Conservation (phyloP, 2,113 vertebrate species). For the Xiphophorus hellerii region DNA sequence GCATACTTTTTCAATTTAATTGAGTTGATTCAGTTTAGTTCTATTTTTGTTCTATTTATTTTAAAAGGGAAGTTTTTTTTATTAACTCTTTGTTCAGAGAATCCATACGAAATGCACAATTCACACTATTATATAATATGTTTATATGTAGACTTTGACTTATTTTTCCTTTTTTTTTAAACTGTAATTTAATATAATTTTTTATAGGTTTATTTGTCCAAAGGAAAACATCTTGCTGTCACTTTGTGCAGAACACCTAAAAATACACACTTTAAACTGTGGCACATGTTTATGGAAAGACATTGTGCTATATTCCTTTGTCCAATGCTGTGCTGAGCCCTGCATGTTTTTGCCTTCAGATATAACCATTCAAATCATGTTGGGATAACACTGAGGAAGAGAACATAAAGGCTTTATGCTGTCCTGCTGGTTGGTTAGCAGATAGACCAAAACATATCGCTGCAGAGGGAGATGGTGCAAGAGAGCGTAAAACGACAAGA, state of each 20-base stretch:
- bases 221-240: slow-evolving; percentile 8
- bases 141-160: background rate
- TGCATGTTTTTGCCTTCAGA: slow-evolving; percentile 35
- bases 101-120: too few species aligned
- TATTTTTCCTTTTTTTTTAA: background rate
- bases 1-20: too few species aligned
- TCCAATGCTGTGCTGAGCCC: slow-evolving; percentile 27
- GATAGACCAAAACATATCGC: slow-evolving; percentile 72
- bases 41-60: too few species aligned
- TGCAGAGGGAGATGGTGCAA: slow-evolving; percentile 78
- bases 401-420: slow-evolving; percentile 65
- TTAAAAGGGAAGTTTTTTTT: too few species aligned
- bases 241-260: background rate
- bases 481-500: slow-evolving; percentile 75
- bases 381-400: slow-evolving; percentile 56
- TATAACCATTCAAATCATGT: slow-evolving; percentile 52
- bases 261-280: background rate
- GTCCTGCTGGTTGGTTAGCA: slow-evolving; percentile 68
- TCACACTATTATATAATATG: background rate
- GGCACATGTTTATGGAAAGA: background rate
- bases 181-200: background rate
- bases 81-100: too few species aligned
- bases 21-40: too few species aligned
- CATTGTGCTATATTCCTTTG: slow-evolving; percentile 19
- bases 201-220: background rate